phyloP scores from a whole-genome alignment of 2,797 vertebrate genomes.

The Pipistrellus pygmaeus region DNA sequence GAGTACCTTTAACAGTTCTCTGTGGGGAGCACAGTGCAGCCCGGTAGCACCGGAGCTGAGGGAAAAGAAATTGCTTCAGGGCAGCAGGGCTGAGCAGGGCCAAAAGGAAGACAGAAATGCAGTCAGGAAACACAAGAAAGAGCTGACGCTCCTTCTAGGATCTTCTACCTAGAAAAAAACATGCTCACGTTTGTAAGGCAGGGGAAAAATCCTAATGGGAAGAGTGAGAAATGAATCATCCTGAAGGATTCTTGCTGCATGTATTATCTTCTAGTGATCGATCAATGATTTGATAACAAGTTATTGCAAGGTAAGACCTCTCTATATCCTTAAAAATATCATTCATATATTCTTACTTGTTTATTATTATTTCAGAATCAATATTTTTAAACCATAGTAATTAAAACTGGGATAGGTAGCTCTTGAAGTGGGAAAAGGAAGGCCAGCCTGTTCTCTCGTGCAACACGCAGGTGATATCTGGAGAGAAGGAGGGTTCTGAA shows the following conservation, averaged over 20 bases:
- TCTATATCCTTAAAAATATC: neutral
- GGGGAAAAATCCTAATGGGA: neutral
- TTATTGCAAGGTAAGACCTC: neutral
- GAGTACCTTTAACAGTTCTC: conserved; percentile 21
- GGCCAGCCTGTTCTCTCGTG: too few species aligned
- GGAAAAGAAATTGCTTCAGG: neutral
- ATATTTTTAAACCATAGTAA: neutral
- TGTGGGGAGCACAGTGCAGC: neutral
- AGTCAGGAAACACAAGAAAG: neutral
- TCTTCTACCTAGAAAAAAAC: neutral
- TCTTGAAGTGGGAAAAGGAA: too few species aligned
- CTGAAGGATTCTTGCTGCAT: neutral
- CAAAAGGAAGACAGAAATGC: neutral
- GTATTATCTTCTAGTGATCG: neutral
- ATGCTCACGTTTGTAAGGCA: neutral
- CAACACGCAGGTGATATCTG: neutral
- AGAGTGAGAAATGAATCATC: neutral
- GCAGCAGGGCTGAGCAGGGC: neutral
- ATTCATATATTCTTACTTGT: neutral
- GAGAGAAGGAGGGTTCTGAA: neutral
- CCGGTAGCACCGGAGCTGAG: conserved; percentile 11
- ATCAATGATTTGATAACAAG: neutral
- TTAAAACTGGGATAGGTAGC: neutral
- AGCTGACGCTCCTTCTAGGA: neutral
- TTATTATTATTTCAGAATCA: conserved; percentile 7